Conservation (phyloP, 2,113 vertebrate species). For the Aldabrachelys gigantea region DNA sequence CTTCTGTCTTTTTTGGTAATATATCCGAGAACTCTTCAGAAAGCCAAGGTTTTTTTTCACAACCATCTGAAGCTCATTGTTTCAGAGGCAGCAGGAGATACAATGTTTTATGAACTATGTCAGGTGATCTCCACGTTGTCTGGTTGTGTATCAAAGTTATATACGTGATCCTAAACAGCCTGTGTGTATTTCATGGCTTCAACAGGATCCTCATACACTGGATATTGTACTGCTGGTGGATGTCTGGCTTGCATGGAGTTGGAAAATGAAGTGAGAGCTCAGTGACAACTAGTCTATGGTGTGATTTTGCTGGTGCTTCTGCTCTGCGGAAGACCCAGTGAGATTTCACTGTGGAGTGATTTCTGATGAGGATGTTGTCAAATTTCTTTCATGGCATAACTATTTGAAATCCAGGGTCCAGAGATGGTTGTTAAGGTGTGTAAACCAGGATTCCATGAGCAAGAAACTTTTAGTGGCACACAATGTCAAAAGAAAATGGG, state of each 20-base stretch:
- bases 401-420: too few relatives aligned
- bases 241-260: not conserved
- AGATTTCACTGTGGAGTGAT: not conserved
- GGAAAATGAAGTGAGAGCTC: not conserved
- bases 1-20: not conserved
- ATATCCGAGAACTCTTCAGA: not conserved
- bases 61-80: not conserved
- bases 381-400: not conserved
- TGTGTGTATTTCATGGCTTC: not conserved
- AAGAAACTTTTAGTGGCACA: too few relatives aligned
- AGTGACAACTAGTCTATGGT: not conserved
- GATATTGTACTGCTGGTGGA: not conserved
- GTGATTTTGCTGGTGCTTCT: not conserved
- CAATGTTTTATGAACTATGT: not conserved
- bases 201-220: not conserved
- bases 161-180: not conserved
- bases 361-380: not conserved
- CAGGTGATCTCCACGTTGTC: not conserved
- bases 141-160: not conserved
- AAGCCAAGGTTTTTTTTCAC: not conserved
- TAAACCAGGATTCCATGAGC: too few relatives aligned
- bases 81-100: not conserved
- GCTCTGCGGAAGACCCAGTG: not conserved
- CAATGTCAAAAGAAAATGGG: too few relatives aligned
- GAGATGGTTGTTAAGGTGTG: too few relatives aligned